Conservation (phyloP, 2,888 invertebrate species). For the Phengaris alcon region DNA sequence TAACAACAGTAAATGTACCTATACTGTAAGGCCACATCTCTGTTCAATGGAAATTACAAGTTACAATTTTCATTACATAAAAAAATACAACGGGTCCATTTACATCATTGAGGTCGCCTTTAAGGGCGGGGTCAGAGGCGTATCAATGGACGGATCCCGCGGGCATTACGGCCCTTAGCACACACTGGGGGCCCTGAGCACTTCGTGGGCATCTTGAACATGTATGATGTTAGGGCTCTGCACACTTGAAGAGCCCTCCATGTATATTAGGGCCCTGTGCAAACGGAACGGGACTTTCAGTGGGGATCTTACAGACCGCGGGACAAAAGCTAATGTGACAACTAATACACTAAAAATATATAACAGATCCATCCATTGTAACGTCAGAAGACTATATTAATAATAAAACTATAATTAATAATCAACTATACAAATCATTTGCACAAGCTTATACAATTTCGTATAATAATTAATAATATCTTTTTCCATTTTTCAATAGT, state of each 20-base stretch:
- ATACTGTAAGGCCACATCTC: constrained; percentile 65
- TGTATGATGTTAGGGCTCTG: background rate
- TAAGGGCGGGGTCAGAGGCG: constrained; percentile 37
- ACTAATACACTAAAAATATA: constrained; percentile 45
- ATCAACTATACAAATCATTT: constrained; percentile 54
- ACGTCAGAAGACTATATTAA: constrained; percentile 47
- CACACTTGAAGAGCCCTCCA: background rate
- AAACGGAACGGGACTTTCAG: too few species aligned
- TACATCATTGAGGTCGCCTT: constrained; percentile 39
- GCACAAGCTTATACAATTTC: constrained; percentile 10
- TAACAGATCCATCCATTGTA: constrained; percentile 45
- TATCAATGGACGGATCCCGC: constrained; percentile 47
- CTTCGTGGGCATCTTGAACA: background rate
- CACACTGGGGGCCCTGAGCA: too few species aligned
- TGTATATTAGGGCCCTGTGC: background rate
- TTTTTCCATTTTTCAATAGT: background rate
- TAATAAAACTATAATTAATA: constrained; percentile 59
- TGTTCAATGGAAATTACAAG: constrained; percentile 56
- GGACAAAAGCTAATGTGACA: constrained; percentile 49
- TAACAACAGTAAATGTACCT: constrained; percentile 73
- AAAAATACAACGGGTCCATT: constrained; percentile 45
- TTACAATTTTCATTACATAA: constrained; percentile 48
- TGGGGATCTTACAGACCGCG: background rate
- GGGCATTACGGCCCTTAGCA: constrained; percentile 39
- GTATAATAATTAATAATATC: background rate